phyloP scores from a whole-genome alignment of 2,797 vertebrate genomes.

The Chiloscyllium punctatum region DNA sequence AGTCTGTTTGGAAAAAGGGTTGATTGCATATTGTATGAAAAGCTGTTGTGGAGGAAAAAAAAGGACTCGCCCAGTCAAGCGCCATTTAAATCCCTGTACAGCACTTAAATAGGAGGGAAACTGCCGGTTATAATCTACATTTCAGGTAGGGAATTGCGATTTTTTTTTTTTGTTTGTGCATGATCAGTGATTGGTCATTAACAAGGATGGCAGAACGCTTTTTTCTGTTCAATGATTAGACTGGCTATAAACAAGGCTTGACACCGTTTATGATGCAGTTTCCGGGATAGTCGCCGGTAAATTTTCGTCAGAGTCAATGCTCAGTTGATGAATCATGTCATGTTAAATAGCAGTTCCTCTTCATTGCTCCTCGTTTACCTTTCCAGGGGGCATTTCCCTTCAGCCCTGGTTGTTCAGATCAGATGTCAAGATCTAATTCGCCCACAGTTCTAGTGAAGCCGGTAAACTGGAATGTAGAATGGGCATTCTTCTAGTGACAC shows the following conservation, averaged over 20 bases:
- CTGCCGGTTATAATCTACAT: constrained; percentile 10
- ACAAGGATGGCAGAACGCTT: not conserved
- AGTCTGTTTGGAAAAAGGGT: not conserved
- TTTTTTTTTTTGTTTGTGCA: not conserved
- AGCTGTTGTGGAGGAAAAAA: not conserved
- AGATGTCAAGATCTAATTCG: not conserved
- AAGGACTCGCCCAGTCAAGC: constrained; percentile 10
- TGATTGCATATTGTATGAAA: not conserved
- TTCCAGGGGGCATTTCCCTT: not conserved
- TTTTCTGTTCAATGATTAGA: not conserved
- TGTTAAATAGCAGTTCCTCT: not conserved
- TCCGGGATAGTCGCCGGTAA: constrained; percentile 29
- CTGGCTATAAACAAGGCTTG: not conserved
- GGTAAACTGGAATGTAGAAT: not conserved
- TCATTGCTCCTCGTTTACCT: not conserved
- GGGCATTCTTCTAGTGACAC: not conserved
- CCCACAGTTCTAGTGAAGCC: not conserved
- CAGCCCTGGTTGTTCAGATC: not conserved
- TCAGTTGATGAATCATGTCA: not conserved
- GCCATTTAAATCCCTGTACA: constrained; percentile 35
- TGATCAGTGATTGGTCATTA: not conserved
- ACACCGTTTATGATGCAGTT: constrained; percentile 24
- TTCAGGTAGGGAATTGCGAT: constrained; percentile 24
- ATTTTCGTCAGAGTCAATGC: constrained; percentile 24
- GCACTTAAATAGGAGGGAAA: constrained; percentile 1